Conservation (phyloP, 2,888 invertebrate species). For the Sialis lutaria region DNA sequence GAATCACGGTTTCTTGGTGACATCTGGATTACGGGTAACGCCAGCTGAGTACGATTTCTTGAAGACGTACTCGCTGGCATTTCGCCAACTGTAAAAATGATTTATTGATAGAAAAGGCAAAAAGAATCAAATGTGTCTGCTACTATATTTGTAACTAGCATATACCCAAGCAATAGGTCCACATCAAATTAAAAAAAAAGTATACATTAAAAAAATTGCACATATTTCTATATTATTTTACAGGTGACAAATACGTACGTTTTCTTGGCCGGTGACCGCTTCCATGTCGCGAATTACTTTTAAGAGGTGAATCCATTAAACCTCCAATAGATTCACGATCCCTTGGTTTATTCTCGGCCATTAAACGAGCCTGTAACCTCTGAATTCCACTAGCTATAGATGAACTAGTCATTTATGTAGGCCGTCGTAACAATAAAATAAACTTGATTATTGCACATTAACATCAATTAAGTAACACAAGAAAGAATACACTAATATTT, state of each 20-base stretch:
- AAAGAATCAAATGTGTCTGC: not conserved
- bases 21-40: constrained; percentile 40
- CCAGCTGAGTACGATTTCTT: constrained; percentile 29
- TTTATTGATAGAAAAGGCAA: not conserved
- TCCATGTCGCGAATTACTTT: constrained; percentile 26
- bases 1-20: constrained; percentile 30
- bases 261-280: constrained; percentile 20
- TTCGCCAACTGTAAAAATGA: constrained; percentile 9
- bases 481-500: too few relatives aligned
- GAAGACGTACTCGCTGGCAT: constrained; percentile 29
- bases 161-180: not conserved
- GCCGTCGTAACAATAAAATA: constrained; percentile 7
- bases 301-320: constrained; percentile 24
- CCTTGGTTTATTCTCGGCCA: constrained; percentile 33
- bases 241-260: constrained; percentile 3
- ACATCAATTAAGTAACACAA: too few relatives aligned
- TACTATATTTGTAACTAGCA: not conserved
- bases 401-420: constrained; percentile 44
- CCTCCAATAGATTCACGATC: constrained; percentile 19
- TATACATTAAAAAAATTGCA: not conserved
- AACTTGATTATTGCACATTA: too few relatives aligned
- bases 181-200: not conserved
- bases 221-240: not conserved
- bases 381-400: constrained; percentile 64
- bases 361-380: constrained; percentile 64